Conservation (phyloP, 2,113 vertebrate species). For the Rhinogobius similis region DNA sequence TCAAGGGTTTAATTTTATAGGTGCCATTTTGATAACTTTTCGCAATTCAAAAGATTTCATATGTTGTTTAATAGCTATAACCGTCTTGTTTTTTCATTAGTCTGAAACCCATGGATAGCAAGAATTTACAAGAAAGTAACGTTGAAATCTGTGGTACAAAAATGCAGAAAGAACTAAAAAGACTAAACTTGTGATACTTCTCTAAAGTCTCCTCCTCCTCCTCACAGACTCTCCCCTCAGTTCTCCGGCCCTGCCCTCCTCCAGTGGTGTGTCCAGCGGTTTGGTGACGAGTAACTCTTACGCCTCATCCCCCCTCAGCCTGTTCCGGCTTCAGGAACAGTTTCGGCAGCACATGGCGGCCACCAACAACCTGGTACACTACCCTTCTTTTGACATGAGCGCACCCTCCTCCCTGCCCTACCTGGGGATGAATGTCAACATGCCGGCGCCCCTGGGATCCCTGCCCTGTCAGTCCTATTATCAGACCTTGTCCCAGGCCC, state of each 20-base stretch:
- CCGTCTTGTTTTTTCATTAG: too few species aligned
- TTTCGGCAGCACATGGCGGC: slow-evolving; percentile 99
- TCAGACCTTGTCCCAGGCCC: slow-evolving; percentile 93
- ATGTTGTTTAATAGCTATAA: too few species aligned
- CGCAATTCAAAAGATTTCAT: too few species aligned
- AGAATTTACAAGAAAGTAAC: too few species aligned
- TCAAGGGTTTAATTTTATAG: too few species aligned
- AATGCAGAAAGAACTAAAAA: neutral
- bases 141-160: neutral
- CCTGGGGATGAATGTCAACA: slow-evolving; percentile 93
- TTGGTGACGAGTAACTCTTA: slow-evolving; percentile 91
- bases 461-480: slow-evolving; percentile 98
- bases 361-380: slow-evolving; percentile 98
- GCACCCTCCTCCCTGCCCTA: slow-evolving; percentile 89
- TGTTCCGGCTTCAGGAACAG: slow-evolving; percentile 98
- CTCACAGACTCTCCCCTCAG: slow-evolving; percentile 86
- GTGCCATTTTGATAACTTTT: too few species aligned
- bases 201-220: slow-evolving; percentile 6
- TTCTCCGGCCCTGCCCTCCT: slow-evolving; percentile 79
- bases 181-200: neutral
- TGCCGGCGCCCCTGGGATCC: slow-evolving; percentile 87
- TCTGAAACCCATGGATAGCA: too few species aligned
- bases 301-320: slow-evolving; percentile 95
- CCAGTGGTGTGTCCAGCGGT: slow-evolving; percentile 73
- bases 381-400: slow-evolving; percentile 95